These are phyloP conservation scores for Epinephelus moara DNA, from an alignment of 2,113 vertebrate genomes.

Conservation along the genomic window DNA sequence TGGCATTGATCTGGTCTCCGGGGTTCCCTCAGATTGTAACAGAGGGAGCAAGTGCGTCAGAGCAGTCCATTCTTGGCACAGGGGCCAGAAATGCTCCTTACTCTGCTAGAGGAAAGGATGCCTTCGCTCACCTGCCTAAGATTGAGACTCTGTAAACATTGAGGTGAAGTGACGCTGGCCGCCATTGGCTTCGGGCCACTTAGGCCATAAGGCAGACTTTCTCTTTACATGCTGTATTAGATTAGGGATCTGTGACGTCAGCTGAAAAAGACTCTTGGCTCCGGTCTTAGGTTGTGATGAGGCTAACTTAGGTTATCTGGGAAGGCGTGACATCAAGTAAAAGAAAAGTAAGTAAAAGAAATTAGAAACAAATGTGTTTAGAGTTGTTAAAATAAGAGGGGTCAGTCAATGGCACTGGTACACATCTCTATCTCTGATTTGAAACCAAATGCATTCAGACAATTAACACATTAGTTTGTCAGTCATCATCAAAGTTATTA, in stretches of 20 bases:
- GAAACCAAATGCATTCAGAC: background rate
- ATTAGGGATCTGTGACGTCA: slow-evolving; percentile 53
- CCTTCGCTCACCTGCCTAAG: slow-evolving; percentile 27
- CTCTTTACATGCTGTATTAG: slow-evolving; percentile 48
- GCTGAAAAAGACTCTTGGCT: slow-evolving; percentile 40
- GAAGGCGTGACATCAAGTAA: background rate
- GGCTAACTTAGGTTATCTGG: background rate
- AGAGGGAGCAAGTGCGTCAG: slow-evolving; percentile 68
- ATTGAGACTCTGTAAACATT: slow-evolving; percentile 26
- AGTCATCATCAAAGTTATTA: background rate
- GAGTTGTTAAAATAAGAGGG: background rate
- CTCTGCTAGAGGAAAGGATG: slow-evolving; percentile 36
- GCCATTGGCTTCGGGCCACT: slow-evolving; percentile 26
- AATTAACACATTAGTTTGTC: background rate
- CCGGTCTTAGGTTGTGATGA: background rate
- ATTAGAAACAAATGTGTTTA: background rate
- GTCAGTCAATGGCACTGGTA: too few species aligned
- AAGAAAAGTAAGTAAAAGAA: background rate
- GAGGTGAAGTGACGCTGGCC: slow-evolving; percentile 19
- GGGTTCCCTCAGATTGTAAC: slow-evolving; percentile 70
- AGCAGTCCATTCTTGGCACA: slow-evolving; percentile 53
- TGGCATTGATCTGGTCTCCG: slow-evolving; percentile 67
- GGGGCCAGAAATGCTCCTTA: slow-evolving; percentile 21
- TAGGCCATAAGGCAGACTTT: slow-evolving; percentile 22
- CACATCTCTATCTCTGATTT: too few species aligned